phyloP scores from a whole-genome alignment of 2,797 vertebrate genomes.

The Ambastaia sidthimunki region DNA sequence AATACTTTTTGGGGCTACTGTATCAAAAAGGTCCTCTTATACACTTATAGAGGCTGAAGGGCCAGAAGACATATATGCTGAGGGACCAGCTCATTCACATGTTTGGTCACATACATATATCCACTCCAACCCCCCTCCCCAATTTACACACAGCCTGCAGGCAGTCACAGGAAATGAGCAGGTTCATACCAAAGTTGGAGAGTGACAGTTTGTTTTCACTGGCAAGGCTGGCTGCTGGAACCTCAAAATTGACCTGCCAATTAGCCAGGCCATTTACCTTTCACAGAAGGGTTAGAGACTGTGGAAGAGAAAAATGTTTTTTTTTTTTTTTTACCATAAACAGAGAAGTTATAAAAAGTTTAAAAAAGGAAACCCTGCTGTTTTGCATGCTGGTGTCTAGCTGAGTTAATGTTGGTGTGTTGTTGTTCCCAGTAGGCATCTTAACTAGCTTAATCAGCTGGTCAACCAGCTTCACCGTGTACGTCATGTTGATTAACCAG shows the following conservation, averaged over 20 bases:
- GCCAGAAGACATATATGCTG: conserved; percentile 36
- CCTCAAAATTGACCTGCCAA: conserved; percentile 65
- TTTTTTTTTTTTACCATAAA: not conserved
- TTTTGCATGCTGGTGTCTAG: not conserved
- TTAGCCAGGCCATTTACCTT: conserved; percentile 64
- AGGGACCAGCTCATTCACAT: conserved; percentile 4
- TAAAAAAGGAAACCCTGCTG: not conserved
- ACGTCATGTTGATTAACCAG: not conserved
- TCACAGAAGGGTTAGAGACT: conserved; percentile 27
- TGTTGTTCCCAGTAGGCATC: too few species aligned
- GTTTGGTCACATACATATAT: not conserved
- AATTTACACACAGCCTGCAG: conserved; percentile 28
- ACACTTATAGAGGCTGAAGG: conserved; percentile 69
- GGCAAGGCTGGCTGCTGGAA: conserved; percentile 59
- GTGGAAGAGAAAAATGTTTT: conserved; percentile 12
- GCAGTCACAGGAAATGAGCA: conserved; percentile 58
- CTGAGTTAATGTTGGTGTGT: not conserved
- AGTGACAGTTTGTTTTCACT: conserved; percentile 64
- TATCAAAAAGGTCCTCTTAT: not conserved
- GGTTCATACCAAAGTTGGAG: conserved; percentile 51
- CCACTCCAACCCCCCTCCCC: not conserved
- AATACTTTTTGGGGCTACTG: not conserved
- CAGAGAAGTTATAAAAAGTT: not conserved
- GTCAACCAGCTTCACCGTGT: not conserved
- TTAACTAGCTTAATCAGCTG: not conserved